Evolutionary conservation across 1,140 invertebrate species (phyloP).

Genomic region (Drosophila nannoptera): DNA sequence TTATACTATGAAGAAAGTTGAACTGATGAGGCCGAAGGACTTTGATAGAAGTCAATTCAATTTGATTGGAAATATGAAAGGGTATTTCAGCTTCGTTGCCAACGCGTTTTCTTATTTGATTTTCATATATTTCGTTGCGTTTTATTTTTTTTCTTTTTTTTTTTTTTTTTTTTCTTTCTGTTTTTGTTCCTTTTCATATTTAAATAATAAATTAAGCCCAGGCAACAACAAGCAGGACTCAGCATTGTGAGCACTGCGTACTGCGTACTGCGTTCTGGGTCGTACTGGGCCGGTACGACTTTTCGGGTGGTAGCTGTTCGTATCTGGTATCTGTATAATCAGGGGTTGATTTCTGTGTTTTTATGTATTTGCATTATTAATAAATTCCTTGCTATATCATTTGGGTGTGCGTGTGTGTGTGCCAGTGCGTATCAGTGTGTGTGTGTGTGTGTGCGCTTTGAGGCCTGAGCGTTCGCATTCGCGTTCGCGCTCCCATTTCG

Average conservation of each 20-base stretch:
- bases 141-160: slow-evolving; percentile 56
- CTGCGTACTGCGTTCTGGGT: background rate
- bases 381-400: slow-evolving; percentile 73
- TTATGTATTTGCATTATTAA: slow-evolving; percentile 78
- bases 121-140: slow-evolving; percentile 54
- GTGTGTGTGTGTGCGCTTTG: slow-evolving; percentile 17
- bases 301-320: slow-evolving; percentile 27
- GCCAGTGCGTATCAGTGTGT: background rate
- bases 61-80: slow-evolving; percentile 1
- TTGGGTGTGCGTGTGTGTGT: background rate
- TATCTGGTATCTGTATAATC: slow-evolving; percentile 72
- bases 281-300: background rate
- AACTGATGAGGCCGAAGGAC: too few species aligned
- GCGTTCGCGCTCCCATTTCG: slow-evolving; percentile 22
- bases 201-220: slow-evolving; percentile 74
- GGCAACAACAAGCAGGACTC: slow-evolving; percentile 34
- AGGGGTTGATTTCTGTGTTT: slow-evolving; percentile 76
- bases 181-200: slow-evolving; percentile 69
- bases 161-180: slow-evolving; percentile 41
- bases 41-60: too few species aligned
- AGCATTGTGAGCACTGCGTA: slow-evolving; percentile 19
- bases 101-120: slow-evolving; percentile 47
- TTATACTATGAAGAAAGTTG: too few species aligned
- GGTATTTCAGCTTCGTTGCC: slow-evolving; percentile 43
- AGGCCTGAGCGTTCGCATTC: slow-evolving; percentile 20